phyloP scores from a whole-genome alignment of 2,797 vertebrate genomes.

The Steatocranus sp. region DNA sequence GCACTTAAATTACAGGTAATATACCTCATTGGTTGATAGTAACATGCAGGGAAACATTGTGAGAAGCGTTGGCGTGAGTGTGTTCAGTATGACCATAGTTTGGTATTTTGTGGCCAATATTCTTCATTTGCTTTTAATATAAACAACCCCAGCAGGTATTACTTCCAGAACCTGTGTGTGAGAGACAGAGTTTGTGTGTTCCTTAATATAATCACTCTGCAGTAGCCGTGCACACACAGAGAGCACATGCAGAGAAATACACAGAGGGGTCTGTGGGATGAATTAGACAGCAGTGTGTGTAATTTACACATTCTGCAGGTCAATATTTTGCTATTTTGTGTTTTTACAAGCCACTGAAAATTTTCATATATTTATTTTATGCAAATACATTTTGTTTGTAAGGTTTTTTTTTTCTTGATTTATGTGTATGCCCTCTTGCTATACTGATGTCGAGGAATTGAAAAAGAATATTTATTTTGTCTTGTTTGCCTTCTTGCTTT shows the following conservation, averaged over 20 bases:
- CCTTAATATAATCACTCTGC: constrained; percentile 30
- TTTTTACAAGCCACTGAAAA: constrained; percentile 25
- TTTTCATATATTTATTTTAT: constrained; percentile 17
- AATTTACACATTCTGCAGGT: constrained; percentile 41
- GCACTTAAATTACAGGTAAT: constrained; percentile 7
- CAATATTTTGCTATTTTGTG: constrained; percentile 25
- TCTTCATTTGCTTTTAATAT: constrained; percentile 7
- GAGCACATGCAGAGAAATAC: constrained; percentile 20
- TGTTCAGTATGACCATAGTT: not conserved
- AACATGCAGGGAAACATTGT: not conserved
- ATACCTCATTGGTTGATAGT: not conserved
- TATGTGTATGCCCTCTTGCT: not conserved
- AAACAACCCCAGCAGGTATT: constrained; percentile 31
- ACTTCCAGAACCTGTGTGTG: not conserved
- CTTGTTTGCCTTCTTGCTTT: not conserved
- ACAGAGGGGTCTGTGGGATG: constrained; percentile 5
- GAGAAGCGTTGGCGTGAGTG: not conserved
- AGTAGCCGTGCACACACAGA: constrained; percentile 3
- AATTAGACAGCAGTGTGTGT: constrained; percentile 6
- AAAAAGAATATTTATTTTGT: not conserved
- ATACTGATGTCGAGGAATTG: not conserved
- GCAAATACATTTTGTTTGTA: constrained; percentile 6
- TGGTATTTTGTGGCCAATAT: not conserved
- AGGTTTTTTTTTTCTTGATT: not conserved
- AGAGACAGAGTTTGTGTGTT: not conserved